Evolutionary conservation across 2,888 invertebrate genomes (phyloP), one percentile per base, ranked within the genome.

Genomic region (Sturmia bella): DNA sequence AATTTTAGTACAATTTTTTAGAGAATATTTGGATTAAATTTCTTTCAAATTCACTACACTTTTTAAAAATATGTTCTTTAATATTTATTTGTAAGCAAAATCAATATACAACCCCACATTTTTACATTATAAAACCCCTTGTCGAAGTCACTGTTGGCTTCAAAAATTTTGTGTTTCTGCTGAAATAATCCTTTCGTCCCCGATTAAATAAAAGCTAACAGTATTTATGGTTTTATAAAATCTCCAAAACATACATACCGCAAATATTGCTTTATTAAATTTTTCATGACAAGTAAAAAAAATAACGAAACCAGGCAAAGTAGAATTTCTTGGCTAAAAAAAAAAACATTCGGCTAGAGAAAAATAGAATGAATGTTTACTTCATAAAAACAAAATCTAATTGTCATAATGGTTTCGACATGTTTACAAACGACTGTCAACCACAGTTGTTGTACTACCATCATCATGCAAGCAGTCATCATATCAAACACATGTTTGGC

Each of bases 361-460:
- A 24, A 41, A 64, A 59, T 52, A 27, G 24, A 63, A 13, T 0
- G 7, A 17, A 64, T 73, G 37, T 64, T 73, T 64, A 41, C 64
- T 54, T 45, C 37, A 73, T 73, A 76, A 72, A 78, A 63, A 63
- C 52, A 82, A 66, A 82, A 82, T 82, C 74, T 82, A 82, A 82
- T 82, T 82, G 81, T 82, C 81, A 78, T 82, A 82, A 82, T 78
- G 81, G 81, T 78, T 82, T 82, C 81, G 81, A 82, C 81, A 82
- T 82, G 81, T 82, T 82, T 82, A 82, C 81, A 82, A 82, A 82
- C 63, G 81, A 78, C 77, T 82, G 81, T 82, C 81, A 82, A 78
- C 81, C 74, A 74, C 81, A 82, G 81, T 77, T 78, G 63, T 63
- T 73, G 32, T 17, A 69, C 37, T 64, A 82, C 24, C 52, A 61